phyloP scores from a whole-genome alignment of 1,140 invertebrate species.

The Trypoxylus dichotomus region DNA sequence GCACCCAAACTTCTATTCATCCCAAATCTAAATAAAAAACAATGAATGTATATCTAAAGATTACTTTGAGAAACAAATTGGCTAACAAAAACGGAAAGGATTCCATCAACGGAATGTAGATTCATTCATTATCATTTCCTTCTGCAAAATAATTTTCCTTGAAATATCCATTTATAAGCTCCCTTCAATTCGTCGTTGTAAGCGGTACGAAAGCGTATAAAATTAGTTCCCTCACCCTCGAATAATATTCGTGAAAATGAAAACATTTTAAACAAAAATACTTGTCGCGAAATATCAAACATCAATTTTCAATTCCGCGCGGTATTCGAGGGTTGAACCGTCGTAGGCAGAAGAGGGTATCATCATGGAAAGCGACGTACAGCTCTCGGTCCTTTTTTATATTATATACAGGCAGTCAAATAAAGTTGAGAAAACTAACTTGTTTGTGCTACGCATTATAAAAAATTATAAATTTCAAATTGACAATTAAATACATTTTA shows the following conservation, averaged over 20 bases:
- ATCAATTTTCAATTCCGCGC: constrained; percentile 39
- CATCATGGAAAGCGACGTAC: not conserved
- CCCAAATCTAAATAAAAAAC: no score
- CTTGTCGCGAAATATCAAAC: constrained; percentile 39
- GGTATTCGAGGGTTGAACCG: constrained; percentile 27
- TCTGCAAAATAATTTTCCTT: not conserved
- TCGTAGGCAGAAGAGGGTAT: not conserved
- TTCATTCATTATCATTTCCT: not conserved
- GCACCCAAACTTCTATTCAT: no score
- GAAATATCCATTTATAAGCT: not conserved
- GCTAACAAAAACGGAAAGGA: no score
- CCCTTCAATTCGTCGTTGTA: not conserved
- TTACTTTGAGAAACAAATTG: no score
- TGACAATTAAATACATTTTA: no score
- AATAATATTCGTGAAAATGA: constrained; percentile 26
- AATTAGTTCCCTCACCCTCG: constrained; percentile 25
- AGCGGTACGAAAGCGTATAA: not conserved
- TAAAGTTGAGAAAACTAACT: no score
- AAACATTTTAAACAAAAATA: constrained; percentile 39
- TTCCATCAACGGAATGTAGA: no score
- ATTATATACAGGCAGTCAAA: not conserved
- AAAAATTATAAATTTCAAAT: no score
- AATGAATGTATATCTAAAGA: no score
- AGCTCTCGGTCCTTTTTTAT: constrained; percentile 2
- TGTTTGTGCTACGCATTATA: no score